Evolutionary conservation across 2,888 invertebrate genomes (phyloP).

Genomic region (Endotricha flammealis): DNA sequence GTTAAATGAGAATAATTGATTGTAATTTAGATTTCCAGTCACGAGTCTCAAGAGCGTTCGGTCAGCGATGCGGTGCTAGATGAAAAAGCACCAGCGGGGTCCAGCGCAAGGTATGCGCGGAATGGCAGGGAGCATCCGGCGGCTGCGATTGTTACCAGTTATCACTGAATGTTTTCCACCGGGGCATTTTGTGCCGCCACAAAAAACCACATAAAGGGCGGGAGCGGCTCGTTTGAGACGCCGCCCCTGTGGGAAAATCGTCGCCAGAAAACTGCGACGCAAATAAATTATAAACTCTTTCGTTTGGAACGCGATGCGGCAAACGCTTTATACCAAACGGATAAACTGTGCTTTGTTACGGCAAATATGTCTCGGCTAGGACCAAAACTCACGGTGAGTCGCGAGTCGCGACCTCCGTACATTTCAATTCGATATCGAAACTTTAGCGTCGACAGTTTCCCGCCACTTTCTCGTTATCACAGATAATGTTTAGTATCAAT

Average conservation of each 20-base stretch:
- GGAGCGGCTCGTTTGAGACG: slow-evolving; percentile 74
- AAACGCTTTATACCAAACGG: slow-evolving; percentile 46
- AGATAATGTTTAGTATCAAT: background rate
- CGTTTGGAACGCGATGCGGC: slow-evolving; percentile 60
- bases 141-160: slow-evolving; percentile 78
- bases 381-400: background rate
- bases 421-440: slow-evolving; percentile 7
- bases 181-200: slow-evolving; percentile 73
- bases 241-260: slow-evolving; percentile 77
- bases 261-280: slow-evolving; percentile 75
- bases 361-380: slow-evolving; percentile 27
- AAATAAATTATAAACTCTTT: slow-evolving; percentile 76
- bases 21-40: slow-evolving; percentile 23
- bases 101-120: slow-evolving; percentile 67
- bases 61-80: slow-evolving; percentile 50
- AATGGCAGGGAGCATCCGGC: slow-evolving; percentile 75
- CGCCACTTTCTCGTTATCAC: background rate
- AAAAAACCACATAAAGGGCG: slow-evolving; percentile 77
- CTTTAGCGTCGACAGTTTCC: slow-evolving; percentile 4
- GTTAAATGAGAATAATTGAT: slow-evolving; percentile 12
- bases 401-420: background rate
- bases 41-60: slow-evolving; percentile 46
- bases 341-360: slow-evolving; percentile 48
- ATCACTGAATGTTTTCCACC: slow-evolving; percentile 77
- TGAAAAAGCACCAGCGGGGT: slow-evolving; percentile 70